Conservation (phyloP, 2,888 invertebrate species). For the Scotopteryx bipunctaria region DNA sequence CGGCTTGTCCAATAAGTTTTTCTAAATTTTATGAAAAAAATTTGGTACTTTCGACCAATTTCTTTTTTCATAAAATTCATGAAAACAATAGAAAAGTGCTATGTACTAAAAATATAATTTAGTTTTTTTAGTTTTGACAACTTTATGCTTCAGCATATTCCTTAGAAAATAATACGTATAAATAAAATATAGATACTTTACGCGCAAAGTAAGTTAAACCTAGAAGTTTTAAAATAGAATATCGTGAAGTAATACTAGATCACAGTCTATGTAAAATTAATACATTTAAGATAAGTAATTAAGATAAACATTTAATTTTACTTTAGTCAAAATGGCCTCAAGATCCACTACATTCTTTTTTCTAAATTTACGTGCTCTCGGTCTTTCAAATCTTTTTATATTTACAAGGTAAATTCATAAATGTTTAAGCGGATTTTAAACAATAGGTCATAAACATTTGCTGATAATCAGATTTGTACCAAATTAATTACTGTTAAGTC, state of each 20-base stretch:
- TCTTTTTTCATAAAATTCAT: too few relatives aligned
- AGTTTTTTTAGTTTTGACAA: too few relatives aligned
- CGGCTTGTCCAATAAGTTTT: conserved; percentile 5
- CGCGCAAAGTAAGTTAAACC: background rate
- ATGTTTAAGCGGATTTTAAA: background rate
- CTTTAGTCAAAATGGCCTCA: conserved; percentile 62
- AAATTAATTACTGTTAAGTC: too few relatives aligned
- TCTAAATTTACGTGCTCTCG: conserved; percentile 24
- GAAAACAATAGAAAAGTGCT: too few relatives aligned
- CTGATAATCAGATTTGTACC: too few relatives aligned
- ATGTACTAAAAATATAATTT: too few relatives aligned
- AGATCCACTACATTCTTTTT: conserved; percentile 49
- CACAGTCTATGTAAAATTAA: conserved; percentile 79
- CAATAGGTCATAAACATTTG: too few relatives aligned
- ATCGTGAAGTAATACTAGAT: conserved; percentile 80
- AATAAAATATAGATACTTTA: too few relatives aligned
- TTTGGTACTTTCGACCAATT: too few relatives aligned
- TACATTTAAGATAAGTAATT: conserved; percentile 47
- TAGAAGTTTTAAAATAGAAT: conserved; percentile 72
- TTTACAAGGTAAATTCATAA: background rate
- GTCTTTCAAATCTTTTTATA: conserved; percentile 4
- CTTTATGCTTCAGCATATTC: background rate
- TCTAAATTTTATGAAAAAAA: background rate
- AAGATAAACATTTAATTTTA: conserved; percentile 65
- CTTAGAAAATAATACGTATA: background rate